Evolutionary conservation across 2,888 invertebrate genomes (phyloP).

Genomic region (Allophyes oxyacanthae): DNA sequence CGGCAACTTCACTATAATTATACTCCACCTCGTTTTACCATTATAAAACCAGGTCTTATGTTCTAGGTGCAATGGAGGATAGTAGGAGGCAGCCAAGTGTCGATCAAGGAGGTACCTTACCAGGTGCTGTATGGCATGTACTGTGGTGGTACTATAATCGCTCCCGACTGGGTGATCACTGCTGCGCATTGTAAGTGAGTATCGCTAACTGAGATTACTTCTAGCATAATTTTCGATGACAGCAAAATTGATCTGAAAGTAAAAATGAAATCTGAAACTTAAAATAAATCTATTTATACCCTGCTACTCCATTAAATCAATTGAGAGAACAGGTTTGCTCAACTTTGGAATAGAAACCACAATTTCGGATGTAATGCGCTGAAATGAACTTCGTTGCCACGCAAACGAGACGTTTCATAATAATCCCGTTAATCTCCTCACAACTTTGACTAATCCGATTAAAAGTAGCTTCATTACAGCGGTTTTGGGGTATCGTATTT

Average conservation of each 20-base stretch:
- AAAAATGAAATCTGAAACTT: no score
- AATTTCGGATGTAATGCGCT: no score
- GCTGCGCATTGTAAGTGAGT: conserved; percentile 84
- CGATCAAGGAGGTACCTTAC: conserved; percentile 74
- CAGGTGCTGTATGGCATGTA: conserved; percentile 79
- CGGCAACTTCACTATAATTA: no score
- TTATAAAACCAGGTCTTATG: background rate
- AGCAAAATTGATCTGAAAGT: no score
- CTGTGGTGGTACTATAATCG: conserved; percentile 78
- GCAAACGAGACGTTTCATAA: conserved; percentile 3
- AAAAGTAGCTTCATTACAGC: conserved; percentile 1
- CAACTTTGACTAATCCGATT: conserved; percentile 11
- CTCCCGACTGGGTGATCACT: conserved; percentile 82
- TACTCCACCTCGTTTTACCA: no score
- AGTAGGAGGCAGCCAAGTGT: conserved; percentile 73
- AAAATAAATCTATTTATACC: no score
- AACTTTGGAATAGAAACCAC: background rate
- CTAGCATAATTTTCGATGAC: no score
- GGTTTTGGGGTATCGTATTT: background rate
- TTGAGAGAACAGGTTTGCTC: no score
- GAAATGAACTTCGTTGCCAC: no score
- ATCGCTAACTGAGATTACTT: background rate
- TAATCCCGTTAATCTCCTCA: conserved; percentile 6
- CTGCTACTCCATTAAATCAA: no score
- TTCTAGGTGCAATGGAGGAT: conserved; percentile 74